phyloP scores from a whole-genome alignment of 2,113 vertebrate species.

The Blennius ocellaris region DNA sequence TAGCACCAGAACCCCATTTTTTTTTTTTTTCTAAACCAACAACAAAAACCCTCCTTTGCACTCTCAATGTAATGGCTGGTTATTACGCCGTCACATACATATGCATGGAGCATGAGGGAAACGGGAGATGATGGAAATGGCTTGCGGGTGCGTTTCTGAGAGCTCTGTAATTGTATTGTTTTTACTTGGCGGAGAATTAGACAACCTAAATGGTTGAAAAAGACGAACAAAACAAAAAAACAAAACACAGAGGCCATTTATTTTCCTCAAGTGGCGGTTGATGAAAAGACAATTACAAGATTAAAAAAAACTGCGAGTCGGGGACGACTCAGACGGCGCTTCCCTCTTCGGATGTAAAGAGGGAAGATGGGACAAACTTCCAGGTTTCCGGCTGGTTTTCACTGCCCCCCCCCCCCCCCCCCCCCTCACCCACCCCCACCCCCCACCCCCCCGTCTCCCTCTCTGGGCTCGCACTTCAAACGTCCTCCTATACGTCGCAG shows the following conservation, averaged over 20 bases:
- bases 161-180: slow-evolving; percentile 40
- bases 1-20: slow-evolving; percentile 2
- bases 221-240: neutral
- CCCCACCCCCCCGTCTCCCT: slow-evolving; percentile 29
- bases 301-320: slow-evolving; percentile 50
- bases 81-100: slow-evolving; percentile 19
- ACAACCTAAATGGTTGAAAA: slow-evolving; percentile 30
- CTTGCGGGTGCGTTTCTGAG: slow-evolving; percentile 11
- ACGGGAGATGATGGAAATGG: slow-evolving; percentile 22
- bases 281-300: slow-evolving; percentile 64
- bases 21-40: too few species aligned
- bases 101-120: slow-evolving; percentile 13
- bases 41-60: slow-evolving; percentile 2
- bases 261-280: slow-evolving; percentile 65
- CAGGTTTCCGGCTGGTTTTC: neutral
- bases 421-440: slow-evolving; percentile 10
- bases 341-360: slow-evolving; percentile 60
- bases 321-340: slow-evolving; percentile 35
- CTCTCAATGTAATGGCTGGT: slow-evolving; percentile 6
- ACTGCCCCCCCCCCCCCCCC: neutral
- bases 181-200: slow-evolving; percentile 50
- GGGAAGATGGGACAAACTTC: slow-evolving; percentile 43
- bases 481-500: too few species aligned
- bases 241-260: slow-evolving; percentile 1
- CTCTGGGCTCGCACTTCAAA: slow-evolving; percentile 74